Evolutionary conservation across 2,888 invertebrate genomes (phyloP).

Genomic region (Euzetes globulus): DNA sequence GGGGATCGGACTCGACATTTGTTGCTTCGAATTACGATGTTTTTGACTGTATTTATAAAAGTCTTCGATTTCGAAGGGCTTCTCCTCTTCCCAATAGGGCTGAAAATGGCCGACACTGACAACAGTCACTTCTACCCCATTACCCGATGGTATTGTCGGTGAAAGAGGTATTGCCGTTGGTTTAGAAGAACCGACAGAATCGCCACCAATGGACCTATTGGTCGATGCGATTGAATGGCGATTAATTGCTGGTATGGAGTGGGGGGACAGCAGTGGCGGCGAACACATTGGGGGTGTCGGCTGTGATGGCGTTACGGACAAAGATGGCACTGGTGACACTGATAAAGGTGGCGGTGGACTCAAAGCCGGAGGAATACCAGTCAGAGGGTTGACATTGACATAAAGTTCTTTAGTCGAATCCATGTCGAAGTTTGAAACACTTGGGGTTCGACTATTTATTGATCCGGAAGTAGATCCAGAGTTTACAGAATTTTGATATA

Average conservation of each 20-base stretch:
- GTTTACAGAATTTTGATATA: too few species aligned
- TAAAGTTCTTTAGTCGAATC: slow-evolving; percentile 21
- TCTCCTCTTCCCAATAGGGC: slow-evolving; percentile 78
- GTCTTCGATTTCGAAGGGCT: slow-evolving; percentile 96
- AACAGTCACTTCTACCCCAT: slow-evolving; percentile 48
- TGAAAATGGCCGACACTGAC: slow-evolving; percentile 82
- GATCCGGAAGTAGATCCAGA: background rate
- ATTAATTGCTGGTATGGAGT: background rate
- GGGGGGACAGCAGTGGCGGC: background rate
- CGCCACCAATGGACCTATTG: background rate
- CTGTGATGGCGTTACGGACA: too few species aligned
- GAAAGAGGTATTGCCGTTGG: slow-evolving; percentile 33
- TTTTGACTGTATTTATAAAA: slow-evolving; percentile 96
- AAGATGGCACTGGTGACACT: too few species aligned
- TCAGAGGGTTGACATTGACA: background rate
- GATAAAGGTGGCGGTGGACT: background rate
- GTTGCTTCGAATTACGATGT: slow-evolving; percentile 58
- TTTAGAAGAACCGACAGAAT: background rate
- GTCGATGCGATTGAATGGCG: slow-evolving; percentile 6
- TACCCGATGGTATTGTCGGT: slow-evolving; percentile 31
- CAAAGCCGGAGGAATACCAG: background rate
- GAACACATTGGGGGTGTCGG: background rate
- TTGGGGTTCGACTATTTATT: background rate
- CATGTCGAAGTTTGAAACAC: background rate
- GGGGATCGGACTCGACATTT: slow-evolving; percentile 32